Evolutionary conservation across 2,113 vertebrate species (phyloP).

Genomic region (Pterocles orientalis): DNA sequence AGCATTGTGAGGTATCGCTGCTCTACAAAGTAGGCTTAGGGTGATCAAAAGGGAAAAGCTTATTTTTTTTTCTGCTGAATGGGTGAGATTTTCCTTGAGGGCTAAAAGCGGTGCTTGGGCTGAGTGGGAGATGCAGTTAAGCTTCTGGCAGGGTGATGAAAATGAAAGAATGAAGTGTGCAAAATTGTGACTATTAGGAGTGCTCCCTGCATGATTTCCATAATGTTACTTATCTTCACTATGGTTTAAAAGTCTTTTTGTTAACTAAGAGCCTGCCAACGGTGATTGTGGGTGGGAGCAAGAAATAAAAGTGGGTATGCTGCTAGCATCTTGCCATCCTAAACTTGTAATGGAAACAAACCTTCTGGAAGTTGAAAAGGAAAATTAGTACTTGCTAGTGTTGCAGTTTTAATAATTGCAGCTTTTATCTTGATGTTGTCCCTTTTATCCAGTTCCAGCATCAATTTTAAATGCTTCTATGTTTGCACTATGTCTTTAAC

Average conservation of each 20-base stretch:
- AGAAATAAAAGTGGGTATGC: background rate
- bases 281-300: background rate
- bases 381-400: background rate
- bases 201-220: background rate
- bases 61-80: background rate
- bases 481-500: background rate
- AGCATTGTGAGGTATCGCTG: background rate
- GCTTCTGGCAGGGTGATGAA: background rate
- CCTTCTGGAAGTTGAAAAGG: background rate
- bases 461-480: background rate
- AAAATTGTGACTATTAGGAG: background rate
- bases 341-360: background rate
- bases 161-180: background rate
- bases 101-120: background rate
- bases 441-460: background rate
- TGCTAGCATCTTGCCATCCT: background rate
- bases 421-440: background rate
- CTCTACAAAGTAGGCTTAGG: background rate
- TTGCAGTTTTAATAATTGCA: background rate
- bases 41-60: background rate
- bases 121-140: background rate
- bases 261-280: background rate
- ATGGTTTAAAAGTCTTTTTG: background rate
- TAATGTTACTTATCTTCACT: background rate
- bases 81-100: background rate